Percentiles rank a stretch among this genome's conserved stretches.
Evolutionary conservation across 37 sponge, comb jelly and placozoan genomes (phyloP).

Genomic region (Crambe crambe): DNA sequence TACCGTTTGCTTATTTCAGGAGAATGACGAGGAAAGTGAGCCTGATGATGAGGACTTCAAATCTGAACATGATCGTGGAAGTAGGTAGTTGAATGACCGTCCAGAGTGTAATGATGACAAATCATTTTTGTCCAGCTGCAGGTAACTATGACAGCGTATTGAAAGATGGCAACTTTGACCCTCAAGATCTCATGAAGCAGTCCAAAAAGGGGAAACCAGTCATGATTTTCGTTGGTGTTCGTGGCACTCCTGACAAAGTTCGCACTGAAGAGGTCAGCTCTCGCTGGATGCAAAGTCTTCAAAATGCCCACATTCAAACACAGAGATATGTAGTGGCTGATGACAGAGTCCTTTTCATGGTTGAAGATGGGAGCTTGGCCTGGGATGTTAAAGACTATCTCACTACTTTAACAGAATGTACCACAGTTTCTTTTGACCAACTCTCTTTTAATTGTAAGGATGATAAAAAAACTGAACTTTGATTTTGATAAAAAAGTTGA

Average conservation of each 20-base stretch:
- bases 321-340: constrained; percentile 51
- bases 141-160: constrained; percentile 11
- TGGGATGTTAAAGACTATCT: constrained; percentile 73
- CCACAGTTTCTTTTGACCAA: constrained; percentile 48
- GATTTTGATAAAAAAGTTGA: neutral
- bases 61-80: neutral
- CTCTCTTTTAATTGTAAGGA: constrained; percentile 41
- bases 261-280: constrained; percentile 24
- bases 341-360: constrained; percentile 38
- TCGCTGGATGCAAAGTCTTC: constrained; percentile 59
- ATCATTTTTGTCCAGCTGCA: neutral
- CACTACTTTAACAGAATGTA: constrained; percentile 50
- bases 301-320: constrained; percentile 45
- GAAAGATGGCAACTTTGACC: constrained; percentile 21
- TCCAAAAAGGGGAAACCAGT: constrained; percentile 58
- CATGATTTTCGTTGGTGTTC: constrained; percentile 56
- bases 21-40: constrained; percentile 44
- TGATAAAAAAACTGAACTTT: constrained; percentile 16
- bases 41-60: constrained; percentile 1
- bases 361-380: constrained; percentile 43
- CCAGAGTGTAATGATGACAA: neutral
- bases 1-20: constrained; percentile 6
- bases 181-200: constrained; percentile 30
- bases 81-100: neutral
- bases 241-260: neutral